A percentile compares a stretch with the other conserved stretches of the same genome.
Evolutionary conservation across 2,797 vertebrate species (phyloP).

Genomic region (Poecilia wingei): DNA sequence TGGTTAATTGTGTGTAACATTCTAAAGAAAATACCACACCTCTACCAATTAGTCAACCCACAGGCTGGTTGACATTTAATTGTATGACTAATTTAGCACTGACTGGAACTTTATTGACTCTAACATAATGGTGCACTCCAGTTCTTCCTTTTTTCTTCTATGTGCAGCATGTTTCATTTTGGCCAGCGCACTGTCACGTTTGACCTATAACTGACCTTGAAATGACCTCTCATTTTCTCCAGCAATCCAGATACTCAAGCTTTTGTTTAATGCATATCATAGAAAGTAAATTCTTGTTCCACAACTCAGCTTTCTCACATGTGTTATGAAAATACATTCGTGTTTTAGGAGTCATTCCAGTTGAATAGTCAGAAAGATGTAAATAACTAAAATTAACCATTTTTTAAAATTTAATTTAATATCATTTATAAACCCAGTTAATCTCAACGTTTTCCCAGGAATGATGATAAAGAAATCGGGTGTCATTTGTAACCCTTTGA

Average conservation of each 20-base stretch:
- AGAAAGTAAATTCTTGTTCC: background rate
- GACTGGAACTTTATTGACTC: constrained; percentile 38
- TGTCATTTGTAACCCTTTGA: background rate
- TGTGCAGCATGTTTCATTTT: constrained; percentile 28
- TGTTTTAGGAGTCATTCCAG: background rate
- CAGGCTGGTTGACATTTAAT: constrained; percentile 51
- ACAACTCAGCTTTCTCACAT: background rate
- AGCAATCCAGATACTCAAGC: background rate
- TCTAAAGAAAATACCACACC: constrained; percentile 45
- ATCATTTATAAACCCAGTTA: background rate
- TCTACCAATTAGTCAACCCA: constrained; percentile 38
- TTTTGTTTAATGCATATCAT: background rate
- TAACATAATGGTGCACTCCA: constrained; percentile 26
- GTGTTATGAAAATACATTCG: background rate
- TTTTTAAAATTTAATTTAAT: background rate
- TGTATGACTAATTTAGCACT: constrained; percentile 50
- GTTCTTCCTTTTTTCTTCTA: constrained; percentile 19
- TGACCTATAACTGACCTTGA: constrained; percentile 39
- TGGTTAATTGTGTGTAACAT: constrained; percentile 62
- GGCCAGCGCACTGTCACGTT: constrained; percentile 32
- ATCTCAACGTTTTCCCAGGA: background rate
- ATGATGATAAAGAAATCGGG: background rate
- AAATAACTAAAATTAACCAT: background rate
- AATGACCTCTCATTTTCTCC: constrained; percentile 28
- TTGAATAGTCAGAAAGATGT: background rate